A percentile compares a stretch with the other conserved stretches of the same genome.
phyloP scores from a whole-genome alignment of 2,888 invertebrate species.

The Syrphus vitripennis region DNA sequence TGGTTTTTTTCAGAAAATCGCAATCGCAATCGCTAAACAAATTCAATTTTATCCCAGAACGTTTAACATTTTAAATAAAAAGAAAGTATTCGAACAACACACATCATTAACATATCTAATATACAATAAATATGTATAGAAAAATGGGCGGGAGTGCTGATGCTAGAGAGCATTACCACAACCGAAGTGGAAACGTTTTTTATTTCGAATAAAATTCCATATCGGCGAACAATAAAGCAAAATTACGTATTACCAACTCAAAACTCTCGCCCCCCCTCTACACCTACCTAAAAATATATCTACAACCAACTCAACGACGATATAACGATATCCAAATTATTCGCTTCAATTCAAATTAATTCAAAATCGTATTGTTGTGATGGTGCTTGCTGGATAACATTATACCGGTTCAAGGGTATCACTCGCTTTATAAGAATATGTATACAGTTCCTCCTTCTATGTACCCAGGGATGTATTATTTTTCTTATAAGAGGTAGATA shows the following conservation, averaged over 20 bases:
- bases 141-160: background rate
- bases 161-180: background rate
- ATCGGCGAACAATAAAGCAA: conserved; percentile 62
- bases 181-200: background rate
- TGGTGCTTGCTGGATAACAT: conserved; percentile 63
- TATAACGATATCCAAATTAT: conserved; percentile 69
- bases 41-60: conserved; percentile 53
- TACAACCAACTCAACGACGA: conserved; percentile 8
- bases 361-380: conserved; percentile 70
- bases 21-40: conserved; percentile 7
- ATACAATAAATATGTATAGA: conserved; percentile 68
- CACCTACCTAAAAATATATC: background rate
- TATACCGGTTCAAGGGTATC: conserved; percentile 68
- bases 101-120: conserved; percentile 76
- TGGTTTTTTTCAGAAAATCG: background rate
- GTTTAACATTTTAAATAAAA: conserved; percentile 53
- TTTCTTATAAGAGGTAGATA: background rate
- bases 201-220: conserved; percentile 29
- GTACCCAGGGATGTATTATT: too few relatives aligned
- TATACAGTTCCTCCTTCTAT: background rate
- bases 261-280: background rate
- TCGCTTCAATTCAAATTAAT: conserved; percentile 72
- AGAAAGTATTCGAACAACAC: conserved; percentile 58
- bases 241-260: conserved; percentile 48
- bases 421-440: conserved; percentile 25